Evolutionary conservation across 2,888 invertebrate genomes (phyloP), one percentile per base, ranked within the genome.

Genomic region (Eupithecia exiguata): DNA sequence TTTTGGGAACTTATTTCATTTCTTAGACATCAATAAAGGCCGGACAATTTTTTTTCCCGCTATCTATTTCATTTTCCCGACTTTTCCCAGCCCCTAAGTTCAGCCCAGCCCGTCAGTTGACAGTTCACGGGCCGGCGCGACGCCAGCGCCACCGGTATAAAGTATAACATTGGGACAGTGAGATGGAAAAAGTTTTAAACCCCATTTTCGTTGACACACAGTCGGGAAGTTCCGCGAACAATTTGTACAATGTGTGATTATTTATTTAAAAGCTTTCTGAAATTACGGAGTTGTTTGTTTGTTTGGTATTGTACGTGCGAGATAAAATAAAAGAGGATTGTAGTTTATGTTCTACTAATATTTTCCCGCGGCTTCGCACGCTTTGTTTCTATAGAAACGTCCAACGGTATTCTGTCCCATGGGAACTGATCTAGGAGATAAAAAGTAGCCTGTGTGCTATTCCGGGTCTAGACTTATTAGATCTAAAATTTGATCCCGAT

Each of bases 151-250:
- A 10, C 49, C 40, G 40, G 46, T 25, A 58, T 1, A 25, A 49
- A n/a, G 78, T 83, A 84, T 83, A 84, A 85, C 83, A 83, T 79
- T 80, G 79, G 73, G 71, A 79, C 74, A 75, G 76, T 53, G 75
- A 81, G 84, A 86, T 86, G 83, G 86, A 85, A 86, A 86, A 87
- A 86, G 81, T 86, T 86, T 81, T 65, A 68, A 65, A 65, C 70
- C 62, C 35, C 69, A 62, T 65, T 38, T 38, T 6, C 62, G 71
- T 65, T 71, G 69, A 75, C 75, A 70, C 73, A 68, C 76, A 61
- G 71, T 36, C 53, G 74, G n/a, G 69, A 71, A 71, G 36, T 66
- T 69, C 68, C 30, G 40, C 40, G 65, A 70, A 30, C 53, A 68
- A 49, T 67, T 58, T 46, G 35, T 63, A 30, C 35, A 70, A 70